A percentile compares a stretch with the other conserved stretches of the same genome.
These are phyloP conservation scores for Drosophila kuntzei DNA, from an alignment of 2,888 invertebrate genomes.

Conservation along the genomic window DNA sequence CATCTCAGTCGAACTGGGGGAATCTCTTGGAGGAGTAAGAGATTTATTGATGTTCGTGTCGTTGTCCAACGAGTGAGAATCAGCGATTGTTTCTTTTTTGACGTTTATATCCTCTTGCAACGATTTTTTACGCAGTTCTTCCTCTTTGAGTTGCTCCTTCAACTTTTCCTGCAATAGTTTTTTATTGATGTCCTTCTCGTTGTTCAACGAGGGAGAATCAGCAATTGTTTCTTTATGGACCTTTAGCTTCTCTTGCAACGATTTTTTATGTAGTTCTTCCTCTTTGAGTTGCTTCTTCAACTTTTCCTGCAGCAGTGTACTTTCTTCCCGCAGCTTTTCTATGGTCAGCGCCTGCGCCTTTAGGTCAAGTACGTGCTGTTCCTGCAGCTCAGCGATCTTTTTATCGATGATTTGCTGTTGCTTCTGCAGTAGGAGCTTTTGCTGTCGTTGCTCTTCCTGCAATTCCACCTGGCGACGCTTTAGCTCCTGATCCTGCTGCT, in stretches of 20 bases:
- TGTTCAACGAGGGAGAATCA: background rate
- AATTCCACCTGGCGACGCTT: constrained; percentile 24
- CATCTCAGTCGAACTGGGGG: constrained; percentile 17
- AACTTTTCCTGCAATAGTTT: background rate
- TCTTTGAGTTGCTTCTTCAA: constrained; percentile 7
- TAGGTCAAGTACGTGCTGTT: constrained; percentile 27
- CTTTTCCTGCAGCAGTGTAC: constrained; percentile 5
- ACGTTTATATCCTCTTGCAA: background rate
- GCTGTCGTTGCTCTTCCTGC: constrained; percentile 25
- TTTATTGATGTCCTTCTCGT: background rate
- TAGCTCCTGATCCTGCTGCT: constrained; percentile 17
- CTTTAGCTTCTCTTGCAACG: background rate
- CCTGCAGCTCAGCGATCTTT: constrained; percentile 29
- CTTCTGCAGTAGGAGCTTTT: constrained; percentile 26
- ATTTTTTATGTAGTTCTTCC: background rate
- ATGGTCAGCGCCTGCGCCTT: constrained; percentile 13
- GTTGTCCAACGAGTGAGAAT: too few species aligned
- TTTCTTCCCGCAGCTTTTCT: constrained; percentile 17
- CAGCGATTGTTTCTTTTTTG: background rate
- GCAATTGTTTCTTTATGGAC: background rate
- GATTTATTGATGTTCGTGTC: too few species aligned
- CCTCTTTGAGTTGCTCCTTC: background rate
- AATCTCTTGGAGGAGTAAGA: background rate
- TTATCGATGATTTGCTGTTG: constrained; percentile 35
- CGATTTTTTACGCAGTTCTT: background rate